A percentile compares a stretch with the other conserved stretches of the same genome.
phyloP scores from a whole-genome alignment of 2,797 vertebrate species.

The Iguana delicatissima region DNA sequence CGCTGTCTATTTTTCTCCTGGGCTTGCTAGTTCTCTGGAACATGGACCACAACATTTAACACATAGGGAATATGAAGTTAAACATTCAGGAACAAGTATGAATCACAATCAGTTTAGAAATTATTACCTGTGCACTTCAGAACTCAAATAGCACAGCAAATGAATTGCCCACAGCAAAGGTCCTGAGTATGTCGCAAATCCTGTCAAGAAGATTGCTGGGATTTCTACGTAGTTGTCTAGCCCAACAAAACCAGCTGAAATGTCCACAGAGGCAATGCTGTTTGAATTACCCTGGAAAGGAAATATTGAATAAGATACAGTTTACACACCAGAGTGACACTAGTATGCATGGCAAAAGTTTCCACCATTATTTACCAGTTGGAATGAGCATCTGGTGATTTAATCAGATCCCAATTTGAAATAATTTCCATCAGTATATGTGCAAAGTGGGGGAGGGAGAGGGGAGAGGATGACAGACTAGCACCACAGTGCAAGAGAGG shows the following conservation, averaged over 20 bases:
- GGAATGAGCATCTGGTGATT: not conserved
- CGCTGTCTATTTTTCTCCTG: not conserved
- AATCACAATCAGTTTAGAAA: not conserved
- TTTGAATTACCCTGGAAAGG: slow-evolving; percentile 94
- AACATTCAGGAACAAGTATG: not conserved
- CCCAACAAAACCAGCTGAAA: slow-evolving; percentile 94
- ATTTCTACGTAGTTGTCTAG: slow-evolving; percentile 89
- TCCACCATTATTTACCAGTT: not conserved
- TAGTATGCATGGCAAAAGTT: not conserved
- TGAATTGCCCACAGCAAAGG: slow-evolving; percentile 94
- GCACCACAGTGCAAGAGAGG: not conserved
- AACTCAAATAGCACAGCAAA: slow-evolving; percentile 90
- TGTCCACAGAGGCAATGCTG: slow-evolving; percentile 92
- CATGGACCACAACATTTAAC: not conserved
- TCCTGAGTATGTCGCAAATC: slow-evolving; percentile 90
- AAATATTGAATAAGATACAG: not conserved
- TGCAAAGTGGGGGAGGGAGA: no score
- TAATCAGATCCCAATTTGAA: not conserved
- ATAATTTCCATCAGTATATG: not conserved
- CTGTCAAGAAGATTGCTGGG: slow-evolving; percentile 90
- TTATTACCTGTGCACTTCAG: slow-evolving; percentile 85
- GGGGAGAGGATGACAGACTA: not conserved
- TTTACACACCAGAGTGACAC: not conserved
- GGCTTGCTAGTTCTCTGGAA: not conserved
- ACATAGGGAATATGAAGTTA: no score